phyloP scores from a whole-genome alignment of 2,888 invertebrate species.

The Gibbula magus region DNA sequence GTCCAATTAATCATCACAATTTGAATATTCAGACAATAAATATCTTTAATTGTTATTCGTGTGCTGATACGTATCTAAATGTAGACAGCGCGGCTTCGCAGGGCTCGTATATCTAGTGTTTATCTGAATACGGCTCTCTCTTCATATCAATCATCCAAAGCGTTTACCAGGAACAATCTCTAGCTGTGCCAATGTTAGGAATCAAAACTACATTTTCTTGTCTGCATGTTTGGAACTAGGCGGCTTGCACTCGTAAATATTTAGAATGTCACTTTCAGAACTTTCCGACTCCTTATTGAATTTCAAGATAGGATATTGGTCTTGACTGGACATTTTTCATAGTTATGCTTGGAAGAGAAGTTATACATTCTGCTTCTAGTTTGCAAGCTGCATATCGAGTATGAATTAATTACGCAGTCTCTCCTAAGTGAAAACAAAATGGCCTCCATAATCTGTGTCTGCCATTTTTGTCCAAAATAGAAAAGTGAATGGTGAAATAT shows the following conservation, averaged over 20 bases:
- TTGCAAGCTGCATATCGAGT: no score
- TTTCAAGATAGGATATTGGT: conserved; percentile 3
- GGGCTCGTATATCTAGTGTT: conserved; percentile 10
- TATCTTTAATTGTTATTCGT: conserved; percentile 28
- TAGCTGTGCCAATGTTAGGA: not conserved
- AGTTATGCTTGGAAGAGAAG: no score
- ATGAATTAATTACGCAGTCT: no score
- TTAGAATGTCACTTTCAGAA: conserved; percentile 18
- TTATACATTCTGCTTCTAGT: no score
- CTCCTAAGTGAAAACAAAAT: no score
- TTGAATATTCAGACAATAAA: conserved; percentile 27
- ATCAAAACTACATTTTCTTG: conserved; percentile 15
- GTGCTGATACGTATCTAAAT: conserved; percentile 21
- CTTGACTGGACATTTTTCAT: not conserved
- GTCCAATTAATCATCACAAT: conserved; percentile 16
- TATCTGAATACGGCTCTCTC: not conserved
- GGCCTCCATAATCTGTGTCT: no score
- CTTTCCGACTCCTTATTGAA: not conserved
- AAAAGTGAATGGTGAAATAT: no score
- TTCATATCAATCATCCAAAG: conserved; percentile 11
- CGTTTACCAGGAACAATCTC: not conserved
- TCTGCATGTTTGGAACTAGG: conserved; percentile 5
- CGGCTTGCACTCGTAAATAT: conserved; percentile 19
- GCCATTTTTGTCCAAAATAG: no score
- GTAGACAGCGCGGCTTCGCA: conserved; percentile 10